A percentile compares a stretch with the other conserved stretches of the same genome.
Evolutionary conservation across 2,797 vertebrate genomes (phyloP).

Genomic region (Meda fulgida): DNA sequence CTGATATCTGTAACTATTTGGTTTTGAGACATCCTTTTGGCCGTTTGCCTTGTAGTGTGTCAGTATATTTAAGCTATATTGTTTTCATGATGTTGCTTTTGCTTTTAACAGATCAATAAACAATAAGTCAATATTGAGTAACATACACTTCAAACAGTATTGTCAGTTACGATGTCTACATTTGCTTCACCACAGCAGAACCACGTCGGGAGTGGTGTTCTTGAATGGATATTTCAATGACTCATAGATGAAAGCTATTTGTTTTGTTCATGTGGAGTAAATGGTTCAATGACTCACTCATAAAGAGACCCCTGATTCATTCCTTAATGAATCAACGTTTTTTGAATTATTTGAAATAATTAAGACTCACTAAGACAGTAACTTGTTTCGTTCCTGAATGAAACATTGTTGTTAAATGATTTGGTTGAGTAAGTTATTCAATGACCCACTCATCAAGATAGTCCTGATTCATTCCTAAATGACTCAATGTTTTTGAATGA

Average conservation of each 20-base stretch:
- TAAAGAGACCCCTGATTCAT: neutral
- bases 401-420: neutral
- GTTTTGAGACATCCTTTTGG: neutral
- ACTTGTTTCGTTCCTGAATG: neutral
- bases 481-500: neutral
- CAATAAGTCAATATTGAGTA: neutral
- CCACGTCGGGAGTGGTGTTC: neutral
- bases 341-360: neutral
- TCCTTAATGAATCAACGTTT: neutral
- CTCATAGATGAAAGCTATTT: neutral
- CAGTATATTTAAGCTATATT: neutral
- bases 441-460: neutral
- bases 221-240: neutral
- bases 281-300: neutral
- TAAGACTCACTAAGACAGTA: neutral
- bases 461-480: neutral
- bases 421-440: neutral
- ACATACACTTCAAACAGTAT: neutral
- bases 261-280: neutral
- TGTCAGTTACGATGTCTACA: neutral
- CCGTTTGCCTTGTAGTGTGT: neutral
- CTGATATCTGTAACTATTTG: constrained; percentile 21
- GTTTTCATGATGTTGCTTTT: neutral
- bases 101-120: neutral
- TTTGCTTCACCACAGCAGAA: neutral